phyloP scores from a whole-genome alignment of 2,797 vertebrate genomes.

The Ispidina picta region DNA sequence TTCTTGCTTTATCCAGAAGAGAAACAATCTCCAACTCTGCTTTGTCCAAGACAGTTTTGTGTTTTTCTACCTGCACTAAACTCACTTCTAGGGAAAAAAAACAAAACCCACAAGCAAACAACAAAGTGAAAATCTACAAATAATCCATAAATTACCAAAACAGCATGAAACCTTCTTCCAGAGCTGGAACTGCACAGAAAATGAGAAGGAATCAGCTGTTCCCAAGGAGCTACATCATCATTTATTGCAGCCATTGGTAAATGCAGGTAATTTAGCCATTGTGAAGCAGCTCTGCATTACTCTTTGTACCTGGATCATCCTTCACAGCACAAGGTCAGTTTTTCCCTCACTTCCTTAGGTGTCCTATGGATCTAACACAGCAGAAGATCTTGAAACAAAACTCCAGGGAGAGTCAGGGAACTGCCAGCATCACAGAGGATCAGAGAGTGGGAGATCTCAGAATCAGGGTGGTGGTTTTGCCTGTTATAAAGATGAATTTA shows the following conservation, averaged over 20 bases:
- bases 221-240: neutral
- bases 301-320: neutral
- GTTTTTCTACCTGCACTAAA: neutral
- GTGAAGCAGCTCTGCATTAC: neutral
- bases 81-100: fast-evolving
- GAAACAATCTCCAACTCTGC: neutral
- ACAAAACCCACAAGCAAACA: neutral
- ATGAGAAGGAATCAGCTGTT: neutral
- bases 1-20: neutral
- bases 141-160: neutral
- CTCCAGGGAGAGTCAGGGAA: neutral
- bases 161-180: neutral
- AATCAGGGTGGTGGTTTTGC: neutral
- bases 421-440: neutral
- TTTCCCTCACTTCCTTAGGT: neutral
- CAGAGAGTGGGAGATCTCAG: neutral
- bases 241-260: neutral
- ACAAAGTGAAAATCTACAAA: neutral
- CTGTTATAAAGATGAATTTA: conserved; percentile 26
- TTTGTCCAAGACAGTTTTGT: neutral
- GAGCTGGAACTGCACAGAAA: neutral
- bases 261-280: neutral
- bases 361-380: neutral
- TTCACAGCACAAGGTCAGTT: neutral
- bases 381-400: neutral